Conservation (phyloP, 2,797 vertebrate species). For the Cercopithecus hamlyni region DNA sequence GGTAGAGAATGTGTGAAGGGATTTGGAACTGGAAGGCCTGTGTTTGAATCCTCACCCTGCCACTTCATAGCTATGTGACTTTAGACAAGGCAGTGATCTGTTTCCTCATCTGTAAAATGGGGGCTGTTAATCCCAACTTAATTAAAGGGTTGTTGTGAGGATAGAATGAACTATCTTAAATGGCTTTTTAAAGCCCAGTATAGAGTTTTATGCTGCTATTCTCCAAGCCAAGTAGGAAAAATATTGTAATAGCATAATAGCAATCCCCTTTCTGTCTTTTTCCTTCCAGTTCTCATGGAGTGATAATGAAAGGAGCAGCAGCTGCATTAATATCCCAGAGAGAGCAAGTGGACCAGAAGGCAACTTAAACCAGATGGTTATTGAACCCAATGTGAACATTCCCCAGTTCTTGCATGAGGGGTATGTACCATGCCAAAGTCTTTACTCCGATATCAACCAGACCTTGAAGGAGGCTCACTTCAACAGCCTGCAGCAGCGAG, state of each 20-base stretch:
- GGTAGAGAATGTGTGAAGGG: background rate
- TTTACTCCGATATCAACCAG: slow-evolving; percentile 93
- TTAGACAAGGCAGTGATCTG: background rate
- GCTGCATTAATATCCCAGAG: slow-evolving; percentile 90
- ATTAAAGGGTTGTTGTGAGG: background rate
- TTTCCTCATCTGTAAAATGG: background rate
- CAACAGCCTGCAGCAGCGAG: slow-evolving; percentile 92
- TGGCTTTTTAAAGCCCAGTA: background rate
- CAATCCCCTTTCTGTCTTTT: slow-evolving; percentile 70
- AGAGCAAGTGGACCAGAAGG: slow-evolving; percentile 82
- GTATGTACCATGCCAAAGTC: slow-evolving; percentile 84
- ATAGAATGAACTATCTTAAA: background rate
- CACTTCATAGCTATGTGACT: background rate
- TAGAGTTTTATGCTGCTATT: background rate
- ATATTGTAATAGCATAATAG: background rate
- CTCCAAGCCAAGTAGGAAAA: background rate
- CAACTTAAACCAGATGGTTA: slow-evolving; percentile 82
- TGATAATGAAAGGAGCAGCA: slow-evolving; percentile 88
- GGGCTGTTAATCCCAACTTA: background rate
- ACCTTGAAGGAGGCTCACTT: slow-evolving; percentile 95
- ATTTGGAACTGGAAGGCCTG: background rate
- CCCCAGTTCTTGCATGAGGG: slow-evolving; percentile 86
- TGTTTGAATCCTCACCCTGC: background rate
- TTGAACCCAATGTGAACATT: slow-evolving; percentile 86
- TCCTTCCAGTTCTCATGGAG: slow-evolving; percentile 82